A percentile compares a stretch with the other conserved stretches of the same genome.
phyloP scores from a whole-genome alignment of 2,888 invertebrate species.

The Nomada fucata region DNA sequence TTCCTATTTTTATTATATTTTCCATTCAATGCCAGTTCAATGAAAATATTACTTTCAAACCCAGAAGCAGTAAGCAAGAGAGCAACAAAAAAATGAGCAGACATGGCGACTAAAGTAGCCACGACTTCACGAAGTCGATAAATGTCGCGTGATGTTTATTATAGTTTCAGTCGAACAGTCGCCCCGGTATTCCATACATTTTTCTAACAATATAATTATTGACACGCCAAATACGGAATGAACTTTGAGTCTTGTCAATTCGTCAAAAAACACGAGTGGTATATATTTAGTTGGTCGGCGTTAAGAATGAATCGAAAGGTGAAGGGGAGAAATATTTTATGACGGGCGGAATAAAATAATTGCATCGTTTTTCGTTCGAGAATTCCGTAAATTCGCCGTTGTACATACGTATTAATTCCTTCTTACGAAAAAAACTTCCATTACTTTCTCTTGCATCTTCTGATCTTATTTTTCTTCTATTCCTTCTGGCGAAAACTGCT shows the following conservation, averaged over 20 bases:
- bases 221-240: background rate
- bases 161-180: constrained; percentile 21
- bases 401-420: constrained; percentile 10
- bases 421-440: background rate
- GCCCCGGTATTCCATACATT: constrained; percentile 19
- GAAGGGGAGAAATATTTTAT: constrained; percentile 4
- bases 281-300: constrained; percentile 21
- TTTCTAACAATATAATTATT: constrained; percentile 25
- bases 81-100: constrained; percentile 29
- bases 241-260: constrained; percentile 34
- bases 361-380: background rate
- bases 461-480: background rate
- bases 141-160: constrained; percentile 7
- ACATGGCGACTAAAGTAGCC: constrained; percentile 43
- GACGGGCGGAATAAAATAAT: background rate
- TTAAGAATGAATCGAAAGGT: constrained; percentile 9
- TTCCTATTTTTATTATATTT: constrained; percentile 34
- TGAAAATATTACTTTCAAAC: constrained; percentile 42
- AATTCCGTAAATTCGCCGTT: background rate
- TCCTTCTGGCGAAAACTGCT: background rate
- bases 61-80: constrained; percentile 49
- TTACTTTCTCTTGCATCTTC: constrained; percentile 20
- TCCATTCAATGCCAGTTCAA: constrained; percentile 31
- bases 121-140: constrained; percentile 22
- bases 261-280: constrained; percentile 35